Conservation (phyloP, 2,797 vertebrate genomes). For the Microctenopoma lineatum region DNA sequence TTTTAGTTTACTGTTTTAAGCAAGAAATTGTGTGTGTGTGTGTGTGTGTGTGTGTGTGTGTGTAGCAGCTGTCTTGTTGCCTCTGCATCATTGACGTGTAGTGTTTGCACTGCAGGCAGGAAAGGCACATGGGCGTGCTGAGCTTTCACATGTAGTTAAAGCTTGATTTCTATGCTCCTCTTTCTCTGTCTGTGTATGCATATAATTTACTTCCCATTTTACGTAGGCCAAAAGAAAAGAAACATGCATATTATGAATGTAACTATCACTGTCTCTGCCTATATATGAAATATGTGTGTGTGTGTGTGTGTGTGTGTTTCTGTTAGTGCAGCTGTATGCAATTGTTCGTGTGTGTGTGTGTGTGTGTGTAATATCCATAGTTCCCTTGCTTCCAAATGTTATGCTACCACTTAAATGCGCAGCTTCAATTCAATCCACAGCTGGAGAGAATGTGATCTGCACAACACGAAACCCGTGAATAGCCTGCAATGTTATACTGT, state of each 20-base stretch:
- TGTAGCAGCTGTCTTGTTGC: slow-evolving; percentile 15
- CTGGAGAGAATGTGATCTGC: slow-evolving; percentile 33
- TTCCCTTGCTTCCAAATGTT: slow-evolving; percentile 33
- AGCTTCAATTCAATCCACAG: slow-evolving; percentile 40
- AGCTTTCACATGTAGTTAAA: slow-evolving; percentile 73
- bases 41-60: too few species aligned
- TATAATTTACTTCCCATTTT: slow-evolving; percentile 19
- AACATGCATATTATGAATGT: slow-evolving; percentile 9
- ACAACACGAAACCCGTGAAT: slow-evolving; percentile 27
- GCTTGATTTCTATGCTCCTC: slow-evolving; percentile 31
- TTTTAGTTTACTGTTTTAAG: slow-evolving; percentile 23
- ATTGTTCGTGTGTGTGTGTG: slow-evolving; percentile 3
- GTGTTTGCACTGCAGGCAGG: slow-evolving; percentile 65
- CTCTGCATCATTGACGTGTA: slow-evolving; percentile 61
- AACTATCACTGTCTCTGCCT: not conserved
- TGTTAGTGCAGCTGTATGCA: not conserved
- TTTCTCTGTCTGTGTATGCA: slow-evolving; percentile 9
- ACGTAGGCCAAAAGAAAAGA: not conserved
- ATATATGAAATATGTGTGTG: not conserved
- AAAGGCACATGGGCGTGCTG: slow-evolving; percentile 57
- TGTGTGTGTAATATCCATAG: slow-evolving; percentile 37
- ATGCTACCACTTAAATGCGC: slow-evolving; percentile 21
- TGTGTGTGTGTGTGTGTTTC: slow-evolving; percentile 9
- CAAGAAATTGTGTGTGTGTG: not conserved
- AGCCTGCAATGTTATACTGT: slow-evolving; percentile 8